Evolutionary conservation across 2,797 vertebrate species (phyloP), one percentile per base, ranked within the genome.

Genomic region (Allobates femoralis): DNA sequence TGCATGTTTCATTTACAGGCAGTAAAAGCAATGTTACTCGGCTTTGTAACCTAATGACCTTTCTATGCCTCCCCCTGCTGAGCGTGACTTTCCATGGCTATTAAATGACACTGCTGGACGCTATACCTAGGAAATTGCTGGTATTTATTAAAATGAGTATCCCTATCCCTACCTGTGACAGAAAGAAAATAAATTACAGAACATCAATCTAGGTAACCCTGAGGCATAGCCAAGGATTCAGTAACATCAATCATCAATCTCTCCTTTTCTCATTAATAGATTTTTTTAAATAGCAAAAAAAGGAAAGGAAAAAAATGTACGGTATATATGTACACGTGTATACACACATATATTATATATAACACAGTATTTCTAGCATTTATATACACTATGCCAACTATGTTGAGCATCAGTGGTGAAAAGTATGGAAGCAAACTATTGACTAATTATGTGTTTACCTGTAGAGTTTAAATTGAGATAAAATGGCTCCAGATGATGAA

Each of bases 31-130:
- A 32, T 66, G 60, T 64, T 53, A 66, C 4, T 81, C 67, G 69
- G 64, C 46, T 55, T 50, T 80, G 60, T 66, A 80, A 46, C 56
- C 11, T 81, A 81, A 55, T 81, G 64, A 66, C 79, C 62, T 37
- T 23, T 81, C 5, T 4, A 4, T 32, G 64, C 5, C 66, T 16
- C 21, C 64, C 26, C 50, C 79, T 53, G 30, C 79, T 67, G 79
- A 55, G 79, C 64, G 55, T 32, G 26, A 69, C 79, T 69, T 34
- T 81, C 15, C 8, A 23, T 53, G 46, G 23, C 18, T 69, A n/a
- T 64, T 81, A 14, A 67, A 55, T 51, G 19, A 5, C 28, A 32
- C 64, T 32, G 62, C 79, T 32, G 62, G 64, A 69, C 28, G 12
- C 26, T 81, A 46, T n/a, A 14, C 50, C 46, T 12, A 81, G 62